A percentile compares a stretch with the other conserved stretches of the same genome.
phyloP scores from a whole-genome alignment of 1,140 invertebrate genomes.

The Ganaspis sp. region DNA sequence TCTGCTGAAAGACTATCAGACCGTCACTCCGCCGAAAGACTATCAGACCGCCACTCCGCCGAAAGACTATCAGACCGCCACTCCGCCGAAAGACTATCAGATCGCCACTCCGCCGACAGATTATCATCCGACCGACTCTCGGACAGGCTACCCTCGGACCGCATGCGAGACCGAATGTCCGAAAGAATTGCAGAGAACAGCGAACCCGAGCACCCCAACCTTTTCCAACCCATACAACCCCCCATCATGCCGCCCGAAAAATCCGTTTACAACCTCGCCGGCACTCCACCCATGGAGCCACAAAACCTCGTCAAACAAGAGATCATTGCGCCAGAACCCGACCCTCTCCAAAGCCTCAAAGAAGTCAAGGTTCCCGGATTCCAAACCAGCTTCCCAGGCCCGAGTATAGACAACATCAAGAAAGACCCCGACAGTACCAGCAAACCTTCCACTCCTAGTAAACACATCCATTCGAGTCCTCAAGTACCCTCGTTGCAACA shows the following conservation, averaged over 20 bases:
- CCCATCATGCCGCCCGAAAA: constrained; percentile 57
- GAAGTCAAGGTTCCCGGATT: constrained; percentile 90
- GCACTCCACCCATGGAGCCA: constrained; percentile 79
- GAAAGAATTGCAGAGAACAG: constrained; percentile 58
- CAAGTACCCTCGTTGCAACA: constrained; percentile 69
- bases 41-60: no score
- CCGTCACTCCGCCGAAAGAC: no score
- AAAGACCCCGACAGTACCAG: constrained; percentile 81
- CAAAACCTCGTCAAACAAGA: constrained; percentile 89
- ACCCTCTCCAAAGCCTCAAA: constrained; percentile 86
- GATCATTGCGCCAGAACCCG: constrained; percentile 79
- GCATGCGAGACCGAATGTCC: constrained; percentile 50
- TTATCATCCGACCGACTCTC: constrained; percentile 52
- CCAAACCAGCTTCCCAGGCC: constrained; percentile 75
- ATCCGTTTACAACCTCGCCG: constrained; percentile 73
- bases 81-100: constrained; percentile 47
- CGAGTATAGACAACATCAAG: constrained; percentile 83
- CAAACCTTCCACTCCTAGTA: constrained; percentile 71
- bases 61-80: no score
- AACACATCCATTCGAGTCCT: constrained; percentile 56
- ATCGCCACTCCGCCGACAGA: constrained; percentile 63
- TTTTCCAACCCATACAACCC: constrained; percentile 77
- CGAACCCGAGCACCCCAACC: constrained; percentile 65
- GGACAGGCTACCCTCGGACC: constrained; percentile 53
- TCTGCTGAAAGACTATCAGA: constrained; percentile 40